Conservation (phyloP, 2,113 vertebrate species). For the Myanophis thanlyinensis region DNA sequence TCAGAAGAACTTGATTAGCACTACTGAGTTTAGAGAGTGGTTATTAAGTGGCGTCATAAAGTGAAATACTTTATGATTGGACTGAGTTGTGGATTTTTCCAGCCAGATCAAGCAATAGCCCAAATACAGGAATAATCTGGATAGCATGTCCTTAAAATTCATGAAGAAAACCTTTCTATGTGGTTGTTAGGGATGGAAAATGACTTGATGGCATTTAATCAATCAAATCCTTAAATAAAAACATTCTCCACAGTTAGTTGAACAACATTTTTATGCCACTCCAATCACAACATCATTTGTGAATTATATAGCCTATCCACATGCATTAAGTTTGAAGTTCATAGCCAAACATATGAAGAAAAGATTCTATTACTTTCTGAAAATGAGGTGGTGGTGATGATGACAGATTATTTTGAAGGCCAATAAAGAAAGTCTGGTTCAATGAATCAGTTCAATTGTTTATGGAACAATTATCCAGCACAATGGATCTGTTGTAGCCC, state of each 20-base stretch:
- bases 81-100: neutral
- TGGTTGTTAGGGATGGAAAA: neutral
- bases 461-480: too few species aligned
- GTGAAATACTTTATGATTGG: neutral
- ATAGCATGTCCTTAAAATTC: neutral
- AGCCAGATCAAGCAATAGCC: neutral
- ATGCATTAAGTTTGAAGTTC: neutral
- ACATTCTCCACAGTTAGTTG: neutral
- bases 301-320: neutral
- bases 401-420: neutral
- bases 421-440: neutral
- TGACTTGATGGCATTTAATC: neutral
- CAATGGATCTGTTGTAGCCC: too few species aligned
- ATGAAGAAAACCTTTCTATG: neutral
- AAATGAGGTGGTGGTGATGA: neutral
- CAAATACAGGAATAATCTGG: neutral
- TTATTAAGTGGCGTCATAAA: neutral
- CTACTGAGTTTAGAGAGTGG: neutral
- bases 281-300: neutral
- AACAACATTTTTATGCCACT: neutral
- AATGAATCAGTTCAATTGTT: neutral
- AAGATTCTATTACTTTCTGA: neutral
- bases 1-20: neutral
- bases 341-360: neutral
- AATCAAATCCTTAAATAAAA: neutral